phyloP scores from a whole-genome alignment of 2,797 vertebrate species.

The Hoplostethus atlanticus region DNA sequence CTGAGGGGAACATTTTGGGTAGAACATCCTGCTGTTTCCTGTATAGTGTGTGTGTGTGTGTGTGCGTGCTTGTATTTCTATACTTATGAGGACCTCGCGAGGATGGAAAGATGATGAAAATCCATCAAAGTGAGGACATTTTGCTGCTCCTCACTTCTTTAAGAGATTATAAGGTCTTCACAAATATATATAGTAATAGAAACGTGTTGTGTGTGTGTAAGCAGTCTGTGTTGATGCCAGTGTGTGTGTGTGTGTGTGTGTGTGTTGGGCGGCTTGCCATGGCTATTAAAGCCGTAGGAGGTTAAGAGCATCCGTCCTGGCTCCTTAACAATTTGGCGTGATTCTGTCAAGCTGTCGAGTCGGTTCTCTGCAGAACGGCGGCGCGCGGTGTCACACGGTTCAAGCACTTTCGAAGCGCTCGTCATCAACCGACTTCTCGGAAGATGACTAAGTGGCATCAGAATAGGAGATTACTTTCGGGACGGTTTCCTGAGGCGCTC shows the following conservation, averaged over 20 bases:
- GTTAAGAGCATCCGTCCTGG: conserved; percentile 63
- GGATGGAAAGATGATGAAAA: not conserved
- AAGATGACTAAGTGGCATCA: conserved; percentile 55
- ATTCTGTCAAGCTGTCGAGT: conserved; percentile 64
- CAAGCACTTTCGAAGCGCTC: conserved; percentile 53
- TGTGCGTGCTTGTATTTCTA: not conserved
- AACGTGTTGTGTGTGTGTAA: conserved; percentile 1
- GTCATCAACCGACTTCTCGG: conserved; percentile 24
- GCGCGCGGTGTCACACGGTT: conserved; percentile 42
- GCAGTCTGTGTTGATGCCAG: no score
- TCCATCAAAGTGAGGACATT: not conserved
- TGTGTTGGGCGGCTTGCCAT: conserved; percentile 20
- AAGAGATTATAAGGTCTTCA: no score
- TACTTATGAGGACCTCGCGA: not conserved
- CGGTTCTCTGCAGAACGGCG: conserved; percentile 32
- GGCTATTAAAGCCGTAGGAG: conserved; percentile 56
- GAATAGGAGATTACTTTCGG: conserved; percentile 27
- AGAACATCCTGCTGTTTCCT: conserved; percentile 7
- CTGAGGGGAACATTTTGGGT: conserved; percentile 3
- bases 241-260: conserved; percentile 6
- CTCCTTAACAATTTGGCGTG: conserved; percentile 55
- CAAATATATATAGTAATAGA: no score
- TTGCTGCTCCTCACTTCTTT: not conserved
- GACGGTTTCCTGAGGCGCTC: conserved; percentile 31
- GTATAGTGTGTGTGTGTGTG: not conserved